Evolutionary conservation across 2,888 invertebrate genomes (phyloP), one percentile per base, ranked within the genome.

Genomic region (Nowickia ferox): DNA sequence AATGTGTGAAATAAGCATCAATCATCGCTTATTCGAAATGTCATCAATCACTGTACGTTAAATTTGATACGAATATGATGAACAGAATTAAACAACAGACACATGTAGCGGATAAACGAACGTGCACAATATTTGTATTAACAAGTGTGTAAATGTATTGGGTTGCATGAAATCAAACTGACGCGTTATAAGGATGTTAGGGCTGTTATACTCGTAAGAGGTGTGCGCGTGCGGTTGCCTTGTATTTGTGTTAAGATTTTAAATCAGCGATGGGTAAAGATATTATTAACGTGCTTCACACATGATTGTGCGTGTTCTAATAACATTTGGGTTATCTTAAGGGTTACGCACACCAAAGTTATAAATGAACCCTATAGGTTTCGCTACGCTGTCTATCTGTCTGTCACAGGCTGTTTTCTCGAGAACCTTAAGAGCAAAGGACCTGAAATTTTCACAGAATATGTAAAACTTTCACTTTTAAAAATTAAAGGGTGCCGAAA

Each of bases 1-100:
- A 89, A 89, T 90, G 90, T 91, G 91, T 90, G 89, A 90, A 89
- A 89, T 89, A 90, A 90, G 90, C 92, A 92, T 91, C 91, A 92
- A 92, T 91, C 91, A 91, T 91, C 89, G 91, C 91, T 91, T 90
- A 91, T 91, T 90, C 89, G 91, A 90, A 89, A 91, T 90, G 91
- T 90, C 91, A 92, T 91, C 91, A 91, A 91, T 91, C 91, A 91
- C 88, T 88, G 89, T 83, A 72, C 76, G 75, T 86, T 86, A 83
- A 90, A 88, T 90, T 88, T 87, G 88, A 89, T 82, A 74, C 65
- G 71, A 71, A 71, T 65, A 65, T 71, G 81, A 85, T 86, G 83
- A 86, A 86, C 82, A 77, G 71, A 82, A 76, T 71, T 71, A 63
- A 88, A 84, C 83, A 87, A 83, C 87, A 83, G 79, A 79, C 75